These are phyloP conservation scores for Macrotrachela quadricornifera DNA, from an alignment of 1,140 invertebrate species.

Conservation along the genomic window DNA sequence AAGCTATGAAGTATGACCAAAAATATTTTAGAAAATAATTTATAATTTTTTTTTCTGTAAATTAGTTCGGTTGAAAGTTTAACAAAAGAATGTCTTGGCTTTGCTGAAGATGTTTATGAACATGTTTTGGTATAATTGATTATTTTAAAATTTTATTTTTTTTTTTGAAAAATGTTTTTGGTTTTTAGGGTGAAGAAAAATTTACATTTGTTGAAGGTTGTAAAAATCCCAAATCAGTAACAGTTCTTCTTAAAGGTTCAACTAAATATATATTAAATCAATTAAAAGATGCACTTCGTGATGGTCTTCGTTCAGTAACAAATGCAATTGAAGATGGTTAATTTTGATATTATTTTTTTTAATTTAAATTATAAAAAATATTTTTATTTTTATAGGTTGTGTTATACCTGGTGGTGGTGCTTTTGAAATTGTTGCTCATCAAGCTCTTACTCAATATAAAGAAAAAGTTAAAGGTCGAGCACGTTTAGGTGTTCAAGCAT, in stretches of 20 bases:
- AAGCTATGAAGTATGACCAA: constrained; percentile 70
- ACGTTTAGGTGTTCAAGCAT: constrained; percentile 72
- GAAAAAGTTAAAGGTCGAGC: constrained; percentile 68
- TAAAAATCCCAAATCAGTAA: constrained; percentile 81
- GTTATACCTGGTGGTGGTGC: constrained; percentile 84
- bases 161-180: not conserved
- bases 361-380: too few species aligned
- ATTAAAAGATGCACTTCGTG: constrained; percentile 85
- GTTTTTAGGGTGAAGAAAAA: constrained; percentile 75
- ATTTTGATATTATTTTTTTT: constrained; percentile 28
- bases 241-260: constrained; percentile 82
- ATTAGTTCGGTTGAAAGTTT: constrained; percentile 28
- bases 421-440: constrained; percentile 74
- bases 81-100: constrained; percentile 59
- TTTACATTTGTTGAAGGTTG: constrained; percentile 92
- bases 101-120: constrained; percentile 83
- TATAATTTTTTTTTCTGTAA: too few species aligned
- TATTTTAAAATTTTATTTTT: not conserved
- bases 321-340: constrained; percentile 80
- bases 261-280: constrained; percentile 82
- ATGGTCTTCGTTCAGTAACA: constrained; percentile 82
- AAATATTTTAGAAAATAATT: too few species aligned
- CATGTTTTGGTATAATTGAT: constrained; percentile 39
- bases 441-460: constrained; percentile 57
- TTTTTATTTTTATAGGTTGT: constrained; percentile 4